Base-by-base conservation (phyloP, 2,888 invertebrate species). In the Sceliomorpha sp. region DNA sequence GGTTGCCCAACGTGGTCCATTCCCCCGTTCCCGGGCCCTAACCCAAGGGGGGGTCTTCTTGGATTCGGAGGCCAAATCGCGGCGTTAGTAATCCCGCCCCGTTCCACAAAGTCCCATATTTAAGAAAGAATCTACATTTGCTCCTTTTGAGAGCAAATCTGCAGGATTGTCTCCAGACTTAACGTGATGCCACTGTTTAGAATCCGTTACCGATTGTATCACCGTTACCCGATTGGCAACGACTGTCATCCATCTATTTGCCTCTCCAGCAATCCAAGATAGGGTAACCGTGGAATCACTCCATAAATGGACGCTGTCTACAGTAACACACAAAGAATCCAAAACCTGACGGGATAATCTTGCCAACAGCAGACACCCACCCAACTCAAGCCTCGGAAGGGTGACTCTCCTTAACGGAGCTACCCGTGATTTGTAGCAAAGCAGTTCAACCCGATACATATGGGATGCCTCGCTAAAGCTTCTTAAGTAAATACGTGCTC, bases 211-310 rank as follows among this genome's bases (percentile, higher is more conserved):
- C 20, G 20, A 2, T 20, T 20, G 12, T 58, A 58, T 6, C 20
- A 4, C 20, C 5, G 20, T 5, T 4, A 20, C 20, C 5, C 20
- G 2, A 5, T 20, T 20, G 5, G 62, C 68, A 0, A 63, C 47
- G n/a, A 69, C 50, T 1, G 62, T 62, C 3, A 36, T 37, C 51
- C 50, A 56, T 17, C 37, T 27, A 1, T 29, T 48, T 5, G 74
- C 53, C 3, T 47, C 40, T 1, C 55, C 60, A 31, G 42, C 59
- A 27, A 78, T 59, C 77, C 77, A 81, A 8, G 64, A 26, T 10
- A 75, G 32, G 0, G 66, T 48, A 1, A 78, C 69, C 10, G 40
- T 62, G 0, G 75, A 79, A 27, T 80, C 76, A 0, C 71, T 39
- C 74, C 76, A 78, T 17, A 29, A 27, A 36, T 36, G 20, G 5